Base-by-base conservation (phyloP, 2,797 vertebrate species). In the Sebastes alutus region DNA sequence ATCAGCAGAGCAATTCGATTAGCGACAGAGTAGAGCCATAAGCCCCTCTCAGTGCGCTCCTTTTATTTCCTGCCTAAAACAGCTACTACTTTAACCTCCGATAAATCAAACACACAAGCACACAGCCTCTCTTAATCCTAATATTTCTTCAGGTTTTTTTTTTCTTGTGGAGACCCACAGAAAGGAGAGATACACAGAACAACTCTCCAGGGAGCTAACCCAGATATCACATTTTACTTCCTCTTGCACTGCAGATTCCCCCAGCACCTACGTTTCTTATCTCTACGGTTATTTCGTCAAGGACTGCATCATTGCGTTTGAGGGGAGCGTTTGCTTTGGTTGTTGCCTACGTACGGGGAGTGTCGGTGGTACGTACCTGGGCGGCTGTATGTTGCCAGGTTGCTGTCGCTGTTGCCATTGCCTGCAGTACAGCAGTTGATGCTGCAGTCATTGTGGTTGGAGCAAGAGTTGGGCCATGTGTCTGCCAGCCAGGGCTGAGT, bases 381-480 rank as follows among this genome's bases (percentile, higher is more conserved):
- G 66, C 98, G 97, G 89, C 98, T 99, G 95, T 99, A 99, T 0
- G 98, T 99, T 0, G 98, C 97, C 85, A 99, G 95, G 95, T 99
- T 99, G 95, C 97, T 97, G 87, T 99, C 98, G 2, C 98, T 99
- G 96, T 98, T 99, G 54, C 97, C 98, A 0, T 97, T 98, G 90
- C 97, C 96, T 2, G 98, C 96, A 0, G 98, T 97, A 90, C 99
- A 99, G 95, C 99, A 99, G 93, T 96, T 99, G 94, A 99, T 99
- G 94, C 97, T 96, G 94, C 98, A 99, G 95, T 99, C 98, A 0
- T 98, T 99, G 95, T 99, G 98, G 88, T 96, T 98, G 95, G 97
- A 98, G 88, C 98, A 98, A 30, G 97, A 98, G 90, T 99, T 98
- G 69, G 98, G 98, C 98, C 98, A 99, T 1, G 98, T 99, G 93